phyloP scores from a whole-genome alignment of 2,113 vertebrate genomes.

The Prochilodus magdalenae region DNA sequence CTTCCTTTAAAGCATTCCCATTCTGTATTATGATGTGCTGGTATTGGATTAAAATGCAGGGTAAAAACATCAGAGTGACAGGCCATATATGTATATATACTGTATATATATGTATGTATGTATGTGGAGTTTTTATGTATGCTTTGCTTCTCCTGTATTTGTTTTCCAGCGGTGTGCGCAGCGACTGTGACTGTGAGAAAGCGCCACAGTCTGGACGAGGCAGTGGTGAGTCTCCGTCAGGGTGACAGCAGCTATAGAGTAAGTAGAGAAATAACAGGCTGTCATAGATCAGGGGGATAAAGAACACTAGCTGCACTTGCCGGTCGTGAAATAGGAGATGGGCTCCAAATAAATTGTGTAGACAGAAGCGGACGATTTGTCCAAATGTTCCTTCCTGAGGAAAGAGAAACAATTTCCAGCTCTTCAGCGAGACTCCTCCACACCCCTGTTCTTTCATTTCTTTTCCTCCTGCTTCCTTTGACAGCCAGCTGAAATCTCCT shows the following conservation, averaged over 20 bases:
- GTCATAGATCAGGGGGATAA: conserved; percentile 64
- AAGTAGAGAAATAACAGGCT: conserved; percentile 58
- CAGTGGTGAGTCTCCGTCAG: conserved; percentile 56
- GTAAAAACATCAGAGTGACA: conserved; percentile 9
- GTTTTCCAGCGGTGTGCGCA: conserved; percentile 2
- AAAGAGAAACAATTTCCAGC: conserved; percentile 50
- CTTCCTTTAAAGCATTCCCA: neutral
- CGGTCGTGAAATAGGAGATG: conserved; percentile 50
- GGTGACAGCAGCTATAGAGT: conserved; percentile 62
- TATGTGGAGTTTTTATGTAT: neutral
- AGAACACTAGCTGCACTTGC: conserved; percentile 53
- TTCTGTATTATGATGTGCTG: neutral
- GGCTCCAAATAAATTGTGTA: conserved; percentile 57
- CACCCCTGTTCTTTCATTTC: conserved; percentile 23
- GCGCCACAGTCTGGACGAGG: conserved; percentile 39
- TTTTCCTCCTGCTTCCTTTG: conserved; percentile 36
- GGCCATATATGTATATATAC: neutral
- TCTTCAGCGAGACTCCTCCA: conserved; percentile 12
- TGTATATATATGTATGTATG: neutral
- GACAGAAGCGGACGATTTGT: conserved; percentile 44
- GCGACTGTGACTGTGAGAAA: conserved; percentile 14
- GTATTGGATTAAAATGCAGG: conserved; percentile 3
- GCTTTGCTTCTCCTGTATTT: conserved; percentile 14
- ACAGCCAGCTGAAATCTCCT: conserved; percentile 44
- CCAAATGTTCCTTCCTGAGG: conserved; percentile 49